Conservation (phyloP, 2,113 vertebrate species). For the Mirza zaza region DNA sequence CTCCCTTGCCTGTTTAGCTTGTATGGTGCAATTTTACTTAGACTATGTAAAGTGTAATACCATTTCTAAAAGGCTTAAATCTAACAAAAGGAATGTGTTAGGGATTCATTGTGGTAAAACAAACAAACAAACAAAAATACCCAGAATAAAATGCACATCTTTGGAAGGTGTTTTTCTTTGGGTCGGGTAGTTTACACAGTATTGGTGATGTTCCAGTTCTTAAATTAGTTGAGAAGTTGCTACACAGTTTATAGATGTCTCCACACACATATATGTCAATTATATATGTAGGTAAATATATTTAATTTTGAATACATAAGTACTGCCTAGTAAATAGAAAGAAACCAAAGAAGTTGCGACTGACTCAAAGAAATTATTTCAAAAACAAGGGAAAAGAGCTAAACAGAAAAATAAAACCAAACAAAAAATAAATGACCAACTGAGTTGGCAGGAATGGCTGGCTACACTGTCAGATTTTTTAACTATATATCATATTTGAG, state of each 20-base stretch:
- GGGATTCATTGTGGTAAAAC: neutral
- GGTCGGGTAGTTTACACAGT: neutral
- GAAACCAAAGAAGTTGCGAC: neutral
- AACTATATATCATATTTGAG: neutral
- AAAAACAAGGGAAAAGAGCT: neutral
- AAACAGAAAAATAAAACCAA: neutral
- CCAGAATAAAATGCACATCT: neutral
- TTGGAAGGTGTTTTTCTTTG: neutral
- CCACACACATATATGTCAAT: neutral
- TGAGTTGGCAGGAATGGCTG: neutral
- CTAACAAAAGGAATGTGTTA: neutral
- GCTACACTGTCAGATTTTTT: neutral
- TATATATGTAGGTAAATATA: neutral
- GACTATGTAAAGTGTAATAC: neutral
- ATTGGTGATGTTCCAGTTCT: neutral
- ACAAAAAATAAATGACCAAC: neutral
- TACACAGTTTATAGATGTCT: neutral
- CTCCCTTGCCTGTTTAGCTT: neutral
- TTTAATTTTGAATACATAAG: neutral
- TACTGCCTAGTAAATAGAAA: neutral
- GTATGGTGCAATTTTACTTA: neutral
- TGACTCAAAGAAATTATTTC: neutral
- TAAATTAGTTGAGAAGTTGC: neutral
- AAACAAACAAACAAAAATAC: neutral
- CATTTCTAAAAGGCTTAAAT: neutral